These are phyloP conservation scores for Lithophane ornitopus DNA, from an alignment of 2,888 invertebrate genomes.

Conservation along the genomic window DNA sequence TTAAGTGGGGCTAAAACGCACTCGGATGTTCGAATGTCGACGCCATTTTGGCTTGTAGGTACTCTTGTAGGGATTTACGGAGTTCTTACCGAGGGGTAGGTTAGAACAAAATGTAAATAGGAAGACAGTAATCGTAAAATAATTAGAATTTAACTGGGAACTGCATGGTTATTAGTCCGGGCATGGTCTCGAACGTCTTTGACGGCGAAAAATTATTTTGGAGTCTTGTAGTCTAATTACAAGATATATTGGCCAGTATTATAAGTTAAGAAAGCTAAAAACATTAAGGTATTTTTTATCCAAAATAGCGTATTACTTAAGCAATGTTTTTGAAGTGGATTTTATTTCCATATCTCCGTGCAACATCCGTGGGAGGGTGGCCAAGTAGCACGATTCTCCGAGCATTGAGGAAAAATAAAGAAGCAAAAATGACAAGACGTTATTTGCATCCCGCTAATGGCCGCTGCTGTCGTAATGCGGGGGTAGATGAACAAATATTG, in stretches of 20 bases:
- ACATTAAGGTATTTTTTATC: neutral
- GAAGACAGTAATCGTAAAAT: slow-evolving; percentile 64
- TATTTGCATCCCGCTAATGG: slow-evolving; percentile 91
- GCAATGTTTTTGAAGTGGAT: slow-evolving; percentile 48
- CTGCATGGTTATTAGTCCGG: neutral
- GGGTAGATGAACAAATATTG: slow-evolving; percentile 90
- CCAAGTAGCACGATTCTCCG: slow-evolving; percentile 78
- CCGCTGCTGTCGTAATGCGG: slow-evolving; percentile 87
- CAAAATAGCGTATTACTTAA: slow-evolving; percentile 21
- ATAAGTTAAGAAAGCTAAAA: neutral
- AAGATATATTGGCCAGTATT: neutral
- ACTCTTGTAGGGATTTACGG: slow-evolving; percentile 69
- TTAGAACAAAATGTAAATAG: slow-evolving; percentile 65
- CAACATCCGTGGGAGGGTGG: slow-evolving; percentile 70
- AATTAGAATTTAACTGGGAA: slow-evolving; percentile 63
- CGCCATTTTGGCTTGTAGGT: slow-evolving; percentile 76
- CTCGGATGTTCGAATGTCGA: slow-evolving; percentile 76
- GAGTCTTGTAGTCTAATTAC: neutral
- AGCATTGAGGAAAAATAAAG: slow-evolving; percentile 87
- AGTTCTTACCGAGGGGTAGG: slow-evolving; percentile 62
- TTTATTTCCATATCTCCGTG: slow-evolving; percentile 67
- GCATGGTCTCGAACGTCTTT: slow-evolving; percentile 4
- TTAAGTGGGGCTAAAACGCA: slow-evolving; percentile 81
- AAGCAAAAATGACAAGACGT: slow-evolving; percentile 90
- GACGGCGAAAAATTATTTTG: neutral